Evolutionary conservation across 2,113 vertebrate genomes (phyloP).

Genomic region (Phoxinus phoxinus): DNA sequence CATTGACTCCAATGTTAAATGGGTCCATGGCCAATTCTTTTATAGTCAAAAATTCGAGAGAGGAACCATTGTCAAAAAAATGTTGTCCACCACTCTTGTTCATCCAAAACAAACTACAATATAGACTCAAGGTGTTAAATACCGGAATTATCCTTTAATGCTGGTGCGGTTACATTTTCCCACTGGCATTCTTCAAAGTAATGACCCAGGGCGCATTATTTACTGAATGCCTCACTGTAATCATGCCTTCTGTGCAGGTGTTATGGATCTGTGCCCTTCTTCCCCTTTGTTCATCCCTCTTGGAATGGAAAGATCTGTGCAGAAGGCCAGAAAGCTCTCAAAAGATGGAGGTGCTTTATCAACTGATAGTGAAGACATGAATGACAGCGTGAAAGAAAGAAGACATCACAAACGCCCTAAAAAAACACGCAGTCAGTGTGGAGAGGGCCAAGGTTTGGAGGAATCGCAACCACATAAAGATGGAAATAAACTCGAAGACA

Average conservation of each 20-base stretch:
- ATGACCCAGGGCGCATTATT: neutral
- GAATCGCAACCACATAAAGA: constrained; percentile 26
- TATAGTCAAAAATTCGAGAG: no score
- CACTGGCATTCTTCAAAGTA: neutral
- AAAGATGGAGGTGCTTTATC: constrained; percentile 61
- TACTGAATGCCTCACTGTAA: neutral
- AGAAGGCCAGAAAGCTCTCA: constrained; percentile 58
- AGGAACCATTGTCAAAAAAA: no score
- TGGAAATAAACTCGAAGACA: constrained; percentile 46
- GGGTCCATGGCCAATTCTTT: no score
- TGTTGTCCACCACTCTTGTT: no score
- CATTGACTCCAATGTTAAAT: no score
- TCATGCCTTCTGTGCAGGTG: constrained; percentile 54
- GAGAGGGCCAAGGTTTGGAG: constrained; percentile 46
- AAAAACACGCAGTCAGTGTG: constrained; percentile 57
- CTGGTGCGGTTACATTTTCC: neutral
- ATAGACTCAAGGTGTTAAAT: no score
- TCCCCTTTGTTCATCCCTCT: constrained; percentile 74
- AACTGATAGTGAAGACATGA: constrained; percentile 70
- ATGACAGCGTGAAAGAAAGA: constrained; percentile 54
- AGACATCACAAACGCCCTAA: constrained; percentile 63
- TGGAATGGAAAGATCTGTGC: constrained; percentile 62
- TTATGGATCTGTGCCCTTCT: constrained; percentile 66
- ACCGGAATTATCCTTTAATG: no score
- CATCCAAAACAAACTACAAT: no score